Evolutionary conservation across 2,797 vertebrate genomes (phyloP).

Genomic region (Clarias pachynema): DNA sequence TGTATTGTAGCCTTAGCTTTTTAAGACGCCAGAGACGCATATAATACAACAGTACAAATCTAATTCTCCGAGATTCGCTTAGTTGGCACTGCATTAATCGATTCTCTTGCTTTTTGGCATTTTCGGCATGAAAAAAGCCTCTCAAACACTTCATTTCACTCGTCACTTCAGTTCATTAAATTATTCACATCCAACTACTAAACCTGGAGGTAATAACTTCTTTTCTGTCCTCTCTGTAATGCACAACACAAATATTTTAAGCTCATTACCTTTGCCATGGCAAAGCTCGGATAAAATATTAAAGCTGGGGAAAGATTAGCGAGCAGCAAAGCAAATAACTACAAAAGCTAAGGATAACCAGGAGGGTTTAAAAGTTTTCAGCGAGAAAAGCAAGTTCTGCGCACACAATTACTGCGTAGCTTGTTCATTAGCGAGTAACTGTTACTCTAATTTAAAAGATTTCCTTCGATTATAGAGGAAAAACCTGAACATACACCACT

Average conservation of each 20-base stretch:
- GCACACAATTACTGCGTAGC: neutral
- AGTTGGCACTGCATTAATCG: neutral
- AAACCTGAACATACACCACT: too few species aligned
- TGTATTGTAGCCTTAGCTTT: neutral
- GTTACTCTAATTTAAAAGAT: neutral
- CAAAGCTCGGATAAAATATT: conserved; percentile 45
- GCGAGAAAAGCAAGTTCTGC: neutral
- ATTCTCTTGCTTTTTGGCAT: neutral
- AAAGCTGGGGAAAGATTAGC: conserved; percentile 62
- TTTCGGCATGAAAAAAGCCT: neutral
- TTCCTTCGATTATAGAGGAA: too few species aligned
- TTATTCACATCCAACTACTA: conserved; percentile 9
- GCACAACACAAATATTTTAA: conserved; percentile 46
- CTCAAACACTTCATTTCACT: neutral
- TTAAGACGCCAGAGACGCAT: neutral
- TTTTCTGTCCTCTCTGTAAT: conserved; percentile 14
- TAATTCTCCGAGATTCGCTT: neutral
- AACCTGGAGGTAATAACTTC: conserved; percentile 1
- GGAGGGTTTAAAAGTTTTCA: neutral
- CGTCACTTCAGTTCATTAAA: neutral
- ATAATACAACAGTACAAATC: neutral
- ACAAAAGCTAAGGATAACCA: conserved; percentile 64
- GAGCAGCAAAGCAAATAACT: conserved; percentile 57
- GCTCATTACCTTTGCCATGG: conserved; percentile 43
- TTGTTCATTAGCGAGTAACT: neutral